Evolutionary conservation across 2,888 invertebrate genomes (phyloP).

Genomic region (Coelinius sp.): DNA sequence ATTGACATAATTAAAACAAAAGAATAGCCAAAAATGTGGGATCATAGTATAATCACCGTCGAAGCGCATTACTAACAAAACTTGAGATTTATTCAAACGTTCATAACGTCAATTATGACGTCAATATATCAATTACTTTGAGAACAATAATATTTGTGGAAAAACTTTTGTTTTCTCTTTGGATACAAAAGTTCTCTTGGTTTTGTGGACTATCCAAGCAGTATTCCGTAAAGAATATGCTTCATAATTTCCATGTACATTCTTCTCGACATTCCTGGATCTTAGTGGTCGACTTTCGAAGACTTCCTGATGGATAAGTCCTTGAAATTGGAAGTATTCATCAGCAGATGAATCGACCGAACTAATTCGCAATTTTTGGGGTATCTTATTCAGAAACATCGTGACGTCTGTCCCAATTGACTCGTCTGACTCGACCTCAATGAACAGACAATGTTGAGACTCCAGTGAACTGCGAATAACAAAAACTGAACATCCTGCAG

Average conservation of each 20-base stretch:
- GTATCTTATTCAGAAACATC: not conserved
- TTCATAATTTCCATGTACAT: not conserved
- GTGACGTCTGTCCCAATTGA: not conserved
- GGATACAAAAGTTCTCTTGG: not conserved
- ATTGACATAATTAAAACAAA: too few relatives aligned
- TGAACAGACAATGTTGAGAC: not conserved
- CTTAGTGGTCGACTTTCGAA: too few relatives aligned
- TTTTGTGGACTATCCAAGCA: not conserved
- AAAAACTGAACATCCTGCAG: not conserved
- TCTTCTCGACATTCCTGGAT: not conserved
- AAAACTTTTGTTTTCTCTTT: not conserved
- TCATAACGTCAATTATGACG: not conserved
- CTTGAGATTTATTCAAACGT: not conserved
- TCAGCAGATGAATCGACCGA: not conserved
- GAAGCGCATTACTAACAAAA: not conserved
- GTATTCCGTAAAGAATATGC: not conserved
- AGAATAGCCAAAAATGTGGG: too few relatives aligned
- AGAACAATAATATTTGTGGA: not conserved
- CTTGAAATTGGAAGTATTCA: not conserved
- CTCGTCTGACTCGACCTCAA: not conserved
- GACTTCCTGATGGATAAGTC: not conserved
- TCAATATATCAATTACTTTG: not conserved
- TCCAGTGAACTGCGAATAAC: not conserved
- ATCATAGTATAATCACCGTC: not conserved
- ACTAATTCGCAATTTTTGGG: not conserved